Base-by-base conservation (phyloP, 2,888 invertebrate species). In the Agrotis segetum region DNA sequence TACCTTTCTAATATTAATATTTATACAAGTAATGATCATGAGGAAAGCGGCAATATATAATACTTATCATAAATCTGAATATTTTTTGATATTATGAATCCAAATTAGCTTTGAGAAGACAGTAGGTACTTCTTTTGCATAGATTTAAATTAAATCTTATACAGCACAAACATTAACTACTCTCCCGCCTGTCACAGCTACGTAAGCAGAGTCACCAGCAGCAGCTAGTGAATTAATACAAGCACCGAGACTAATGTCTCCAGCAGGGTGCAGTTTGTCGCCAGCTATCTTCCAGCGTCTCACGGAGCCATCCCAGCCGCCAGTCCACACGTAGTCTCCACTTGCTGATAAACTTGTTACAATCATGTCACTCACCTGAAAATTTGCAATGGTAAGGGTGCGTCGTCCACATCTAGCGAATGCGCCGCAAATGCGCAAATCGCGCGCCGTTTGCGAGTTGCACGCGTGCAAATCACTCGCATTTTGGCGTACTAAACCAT, bases 221-320 rank as follows among this genome's bases (percentile, higher is more conserved):
- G 91, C 85, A 29, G 85, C 88, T 2, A 96, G 66, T n/a, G 92
- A 93, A 85, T 95, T 96, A 29, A 96, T 79, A 83, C 95, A 96
- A 21, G 90, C 83, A 24, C 93, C 95, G 14, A 95, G 76, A 65
- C 90, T 88, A n/a, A 95, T 83, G 60, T 93, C 93, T 47, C 95
- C 96, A 3, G 91, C 91, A 44, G 89, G 75, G 74, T 92, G 87
- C 55, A 96, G 76, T 70, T 93, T 91, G 53, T 96, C 89, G 13
- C 83, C 88, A 1, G 80, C 74, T 52, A 95, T 92, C 75, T 91
- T 92, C 94, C 94, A 96, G 40, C 96, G 88, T 62, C 93, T 92
- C 52, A 97, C 90, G 69, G 90, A 90, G 19, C 97, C 97, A 79
- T 97, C 97, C 92, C 96, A 95, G 14, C 97, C 97, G 1, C 96